Conservation (phyloP, 2,113 vertebrate species). For the Etheostoma spectabile region DNA sequence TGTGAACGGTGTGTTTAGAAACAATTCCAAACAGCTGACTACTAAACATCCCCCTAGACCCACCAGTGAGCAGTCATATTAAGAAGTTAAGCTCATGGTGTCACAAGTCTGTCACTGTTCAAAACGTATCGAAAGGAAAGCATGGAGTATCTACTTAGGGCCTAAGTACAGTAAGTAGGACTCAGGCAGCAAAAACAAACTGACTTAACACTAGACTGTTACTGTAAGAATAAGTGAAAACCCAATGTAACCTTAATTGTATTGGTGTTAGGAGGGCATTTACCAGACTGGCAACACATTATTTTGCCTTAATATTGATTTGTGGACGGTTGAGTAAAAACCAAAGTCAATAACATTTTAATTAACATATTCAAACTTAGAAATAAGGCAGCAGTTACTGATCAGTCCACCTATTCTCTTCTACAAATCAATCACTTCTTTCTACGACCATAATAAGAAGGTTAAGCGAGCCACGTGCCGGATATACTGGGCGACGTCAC, state of each 20-base stretch:
- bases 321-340: slow-evolving; percentile 12
- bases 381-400: not conserved
- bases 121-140: slow-evolving; percentile 2
- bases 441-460: slow-evolving; percentile 20
- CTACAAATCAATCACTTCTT: not conserved
- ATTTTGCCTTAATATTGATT: not conserved
- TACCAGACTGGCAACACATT: not conserved
- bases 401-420: not conserved
- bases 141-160: not conserved
- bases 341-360: slow-evolving; percentile 5
- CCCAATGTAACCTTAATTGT: not conserved
- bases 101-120: slow-evolving; percentile 33
- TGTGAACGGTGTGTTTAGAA: slow-evolving; percentile 74
- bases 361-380: not conserved
- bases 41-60: slow-evolving; percentile 34
- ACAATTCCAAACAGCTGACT: slow-evolving; percentile 77
- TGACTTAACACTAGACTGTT: not conserved
- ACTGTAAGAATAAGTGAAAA: not conserved
- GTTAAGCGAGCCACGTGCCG: slow-evolving; percentile 65
- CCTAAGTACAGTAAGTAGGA: not conserved
- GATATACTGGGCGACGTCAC: slow-evolving; percentile 70
- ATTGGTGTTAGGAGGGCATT: not conserved
- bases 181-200: slow-evolving; percentile 11
- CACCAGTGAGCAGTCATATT: slow-evolving; percentile 42
- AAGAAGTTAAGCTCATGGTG: slow-evolving; percentile 33